Base-by-base conservation (phyloP, 1,140 invertebrate genomes). In the Aplysia californica region DNA sequence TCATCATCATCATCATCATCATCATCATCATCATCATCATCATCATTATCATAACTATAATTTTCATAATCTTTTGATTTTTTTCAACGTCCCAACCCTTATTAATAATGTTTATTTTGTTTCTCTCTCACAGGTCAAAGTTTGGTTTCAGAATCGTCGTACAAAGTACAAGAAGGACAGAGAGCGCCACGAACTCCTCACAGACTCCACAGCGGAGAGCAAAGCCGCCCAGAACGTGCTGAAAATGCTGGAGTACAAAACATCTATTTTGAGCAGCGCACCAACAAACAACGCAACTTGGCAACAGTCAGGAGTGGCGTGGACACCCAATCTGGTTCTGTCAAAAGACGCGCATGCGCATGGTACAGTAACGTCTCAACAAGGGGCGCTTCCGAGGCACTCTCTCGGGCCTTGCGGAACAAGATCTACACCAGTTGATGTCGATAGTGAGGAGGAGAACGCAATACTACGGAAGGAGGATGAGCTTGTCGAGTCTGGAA, bases 141-240 rank as follows among this genome's bases (percentile, higher is more conserved):
- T 92, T 6, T 92, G 91, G 91, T 92, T 91, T 81, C 91, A 92
- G 81, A 92, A 92, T 79, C 84, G 91, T 65, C 83, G 91, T 65
- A 92, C 91, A 0, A 92, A 92, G 81, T 86, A 88, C 67, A 91
- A 91, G 80, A 77, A 87, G 35, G 86, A 89, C 76, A 79, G 82
- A 73, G 81, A 79, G 35, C 75, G 82, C 10, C 82, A 86, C 36
- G 81, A 71, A 6, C 85, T 86, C 71, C 66, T 71, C 0, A 78
- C 65, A 29, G 83, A 84, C 38, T 71, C 80, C 4, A 79, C 80
- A 36, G 80, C 83, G 18, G 86, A 87, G 69, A 83, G 81, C 64
- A 68, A 82, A 58, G 84, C 86, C 29, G 80, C 83, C 36, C 81
- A 82, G 68, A 87, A 82, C 67, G 81, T 85, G 56, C 58, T 87